phyloP scores from a whole-genome alignment of 2,113 vertebrate genomes.

The Cheirogaleus medius region DNA sequence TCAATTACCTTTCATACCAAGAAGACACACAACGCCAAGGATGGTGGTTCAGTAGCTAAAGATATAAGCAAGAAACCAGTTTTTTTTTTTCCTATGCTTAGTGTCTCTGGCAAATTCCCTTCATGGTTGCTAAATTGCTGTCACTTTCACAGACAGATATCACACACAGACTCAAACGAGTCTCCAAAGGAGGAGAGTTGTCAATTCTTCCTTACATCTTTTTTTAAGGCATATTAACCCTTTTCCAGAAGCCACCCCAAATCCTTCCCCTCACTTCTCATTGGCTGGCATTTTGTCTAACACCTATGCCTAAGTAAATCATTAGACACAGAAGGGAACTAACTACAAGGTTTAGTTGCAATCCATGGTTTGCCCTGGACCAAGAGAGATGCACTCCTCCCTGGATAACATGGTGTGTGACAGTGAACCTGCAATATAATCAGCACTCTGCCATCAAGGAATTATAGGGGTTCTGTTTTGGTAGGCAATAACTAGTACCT shows the following conservation, averaged over 20 bases:
- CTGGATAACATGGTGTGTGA: background rate
- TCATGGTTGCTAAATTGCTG: background rate
- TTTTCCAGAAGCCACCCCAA: background rate
- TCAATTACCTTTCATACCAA: background rate
- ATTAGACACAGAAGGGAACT: background rate
- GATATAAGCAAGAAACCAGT: background rate
- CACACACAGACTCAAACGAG: background rate
- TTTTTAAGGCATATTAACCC: background rate
- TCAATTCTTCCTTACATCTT: background rate
- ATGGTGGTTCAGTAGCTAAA: background rate
- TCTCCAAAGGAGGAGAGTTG: background rate
- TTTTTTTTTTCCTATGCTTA: background rate
- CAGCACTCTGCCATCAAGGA: background rate
- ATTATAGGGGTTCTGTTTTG: background rate
- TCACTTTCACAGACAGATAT: background rate
- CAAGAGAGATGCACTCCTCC: background rate
- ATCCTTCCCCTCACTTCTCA: background rate
- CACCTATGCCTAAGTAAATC: background rate
- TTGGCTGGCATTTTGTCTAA: background rate
- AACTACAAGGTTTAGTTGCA: background rate
- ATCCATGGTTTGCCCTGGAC: background rate
- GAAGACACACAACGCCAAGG: background rate
- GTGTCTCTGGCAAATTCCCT: background rate
- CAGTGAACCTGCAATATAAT: background rate
- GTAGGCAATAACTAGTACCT: background rate